Evolutionary conservation across 2,113 vertebrate species (phyloP).

Genomic region (Melospiza georgiana): DNA sequence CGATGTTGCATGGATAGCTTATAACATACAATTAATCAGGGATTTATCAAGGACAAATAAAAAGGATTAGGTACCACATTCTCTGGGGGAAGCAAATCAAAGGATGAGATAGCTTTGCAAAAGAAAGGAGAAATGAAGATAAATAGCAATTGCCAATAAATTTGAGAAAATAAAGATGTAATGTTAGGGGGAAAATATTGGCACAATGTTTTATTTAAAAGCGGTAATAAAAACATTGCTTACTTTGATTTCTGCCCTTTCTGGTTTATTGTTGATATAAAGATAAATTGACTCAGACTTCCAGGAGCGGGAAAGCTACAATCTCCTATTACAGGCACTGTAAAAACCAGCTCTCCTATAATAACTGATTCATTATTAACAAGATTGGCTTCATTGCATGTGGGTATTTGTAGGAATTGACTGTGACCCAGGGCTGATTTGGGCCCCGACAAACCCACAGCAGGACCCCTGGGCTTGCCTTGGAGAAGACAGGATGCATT

Average conservation of each 20-base stretch:
- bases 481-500: not conserved
- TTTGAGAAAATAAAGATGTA: slow-evolving; percentile 44
- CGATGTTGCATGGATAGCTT: not conserved
- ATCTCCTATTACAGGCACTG: slow-evolving; percentile 20
- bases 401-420: not conserved
- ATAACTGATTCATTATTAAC: slow-evolving; percentile 49
- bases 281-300: slow-evolving; percentile 59
- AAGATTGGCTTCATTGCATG: not conserved
- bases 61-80: not conserved
- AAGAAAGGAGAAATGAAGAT: slow-evolving; percentile 25
- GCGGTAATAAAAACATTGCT: slow-evolving; percentile 42
- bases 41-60: slow-evolving; percentile 29
- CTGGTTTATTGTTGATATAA: slow-evolving; percentile 53
- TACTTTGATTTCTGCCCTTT: slow-evolving; percentile 61
- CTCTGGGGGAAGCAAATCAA: slow-evolving; percentile 28
- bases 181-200: slow-evolving; percentile 13
- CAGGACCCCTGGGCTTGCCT: not conserved
- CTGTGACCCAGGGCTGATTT: not conserved
- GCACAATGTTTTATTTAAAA: slow-evolving; percentile 57
- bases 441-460: not conserved
- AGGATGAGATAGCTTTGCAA: not conserved
- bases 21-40: slow-evolving; percentile 26
- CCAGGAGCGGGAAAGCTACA: not conserved
- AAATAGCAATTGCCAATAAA: slow-evolving; percentile 35
- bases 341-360: not conserved